phyloP scores from a whole-genome alignment of 2,888 invertebrate species.

The Andrena marginata region DNA sequence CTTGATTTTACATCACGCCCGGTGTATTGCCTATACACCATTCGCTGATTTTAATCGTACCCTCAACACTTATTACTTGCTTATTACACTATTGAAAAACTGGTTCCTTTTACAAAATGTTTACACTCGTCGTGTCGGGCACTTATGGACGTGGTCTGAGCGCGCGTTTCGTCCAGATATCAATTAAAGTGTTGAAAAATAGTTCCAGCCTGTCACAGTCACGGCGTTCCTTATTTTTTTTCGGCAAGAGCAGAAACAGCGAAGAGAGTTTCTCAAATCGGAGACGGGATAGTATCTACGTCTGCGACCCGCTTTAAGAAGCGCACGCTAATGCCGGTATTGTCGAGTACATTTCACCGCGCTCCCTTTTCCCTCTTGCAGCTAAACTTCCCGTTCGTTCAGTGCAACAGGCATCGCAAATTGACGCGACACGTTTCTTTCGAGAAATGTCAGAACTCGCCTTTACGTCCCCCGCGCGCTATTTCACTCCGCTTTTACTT shows the following conservation, averaged over 20 bases:
- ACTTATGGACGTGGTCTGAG: slow-evolving; percentile 15
- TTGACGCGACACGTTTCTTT: slow-evolving; percentile 19
- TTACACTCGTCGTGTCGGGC: slow-evolving; percentile 44
- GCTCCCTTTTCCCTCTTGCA: slow-evolving; percentile 60
- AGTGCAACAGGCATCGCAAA: slow-evolving; percentile 21
- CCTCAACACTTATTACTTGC: slow-evolving; percentile 4
- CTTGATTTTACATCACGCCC: slow-evolving; percentile 25
- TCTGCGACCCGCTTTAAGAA: slow-evolving; percentile 67
- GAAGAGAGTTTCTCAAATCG: slow-evolving; percentile 33
- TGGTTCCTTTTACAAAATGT: slow-evolving; percentile 19
- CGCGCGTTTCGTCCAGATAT: slow-evolving; percentile 34
- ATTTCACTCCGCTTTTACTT: slow-evolving; percentile 49
- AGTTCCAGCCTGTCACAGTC: slow-evolving; percentile 13
- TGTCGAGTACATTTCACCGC: slow-evolving; percentile 66
- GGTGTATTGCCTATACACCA: slow-evolving; percentile 19
- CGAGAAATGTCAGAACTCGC: slow-evolving; percentile 54
- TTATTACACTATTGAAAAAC: background rate
- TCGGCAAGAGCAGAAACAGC: slow-evolving; percentile 13
- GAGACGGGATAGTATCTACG: slow-evolving; percentile 56
- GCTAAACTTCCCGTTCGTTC: slow-evolving; percentile 27
- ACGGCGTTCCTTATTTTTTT: slow-evolving; percentile 48
- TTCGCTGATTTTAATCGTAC: slow-evolving; percentile 5
- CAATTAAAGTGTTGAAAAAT: background rate
- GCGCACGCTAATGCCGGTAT: slow-evolving; percentile 63
- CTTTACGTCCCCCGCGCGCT: slow-evolving; percentile 15